Evolutionary conservation across 2,797 vertebrate species (phyloP), one percentile per base, ranked within the genome.

Genomic region (Eleutherodactylus coqui): DNA sequence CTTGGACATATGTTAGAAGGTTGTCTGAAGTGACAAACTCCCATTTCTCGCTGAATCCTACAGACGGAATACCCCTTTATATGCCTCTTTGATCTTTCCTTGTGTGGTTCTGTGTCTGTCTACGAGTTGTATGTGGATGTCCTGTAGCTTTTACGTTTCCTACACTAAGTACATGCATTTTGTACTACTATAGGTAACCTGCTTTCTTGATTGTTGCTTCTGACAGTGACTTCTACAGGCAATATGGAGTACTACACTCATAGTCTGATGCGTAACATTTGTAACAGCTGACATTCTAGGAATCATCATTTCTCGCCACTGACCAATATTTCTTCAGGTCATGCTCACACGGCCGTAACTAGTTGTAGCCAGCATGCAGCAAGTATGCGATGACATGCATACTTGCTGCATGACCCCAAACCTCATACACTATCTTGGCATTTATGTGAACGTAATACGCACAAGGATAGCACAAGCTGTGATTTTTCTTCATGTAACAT

Each of bases 161-260:
- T 58, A 58, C 24, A 58, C 4, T 32, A 64, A 14, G 27, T 16
- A 64, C 60, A 64, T 17, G 16, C 14, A 32, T 17, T 64, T 32
- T 13, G 3, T 16, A 5, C 58, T 62, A 0, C 27, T 32, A 16
- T 62, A 32, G 2, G 8, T 2, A 58, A 58, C 53, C 53, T n/a
- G n/a, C 7, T 58, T 7, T 58, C 21, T n/a, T 10, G 17, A 55
- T 60, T 21, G 24, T 10, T 32, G 24, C 21, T 4, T 27, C n/a
- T 32, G 1, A 5, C 43, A 51, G 73, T 75, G 73, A 75, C 73
- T 49, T 45, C 73, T 75, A 14, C 73, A 75, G 73, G 27, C 27
- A 0, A 32, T 8, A 3, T 75, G 17, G 8, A 9, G 43, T 49
- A 75, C 73, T 51, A 49, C 73, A 75, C 43, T 13, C 38, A 27